These are phyloP conservation scores for Ploceus nigricollis DNA, from an alignment of 2,113 vertebrate species.

Conservation along the genomic window DNA sequence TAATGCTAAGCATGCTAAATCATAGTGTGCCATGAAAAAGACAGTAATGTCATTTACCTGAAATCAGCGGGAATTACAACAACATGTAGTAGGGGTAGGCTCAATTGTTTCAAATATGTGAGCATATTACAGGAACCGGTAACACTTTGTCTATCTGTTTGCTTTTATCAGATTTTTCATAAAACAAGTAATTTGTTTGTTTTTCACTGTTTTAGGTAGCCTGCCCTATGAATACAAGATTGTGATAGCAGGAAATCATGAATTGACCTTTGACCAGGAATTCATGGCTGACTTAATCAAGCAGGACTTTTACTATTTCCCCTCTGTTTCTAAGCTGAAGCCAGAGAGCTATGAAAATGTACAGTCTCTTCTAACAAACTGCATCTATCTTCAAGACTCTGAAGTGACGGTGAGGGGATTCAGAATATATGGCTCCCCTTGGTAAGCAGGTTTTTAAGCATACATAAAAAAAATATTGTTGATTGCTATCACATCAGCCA, in stretches of 20 bases:
- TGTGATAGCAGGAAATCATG: conserved; percentile 94
- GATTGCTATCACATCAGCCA: conserved; percentile 20
- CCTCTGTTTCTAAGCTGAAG: conserved; percentile 94
- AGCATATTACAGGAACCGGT: not conserved
- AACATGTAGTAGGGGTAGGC: not conserved
- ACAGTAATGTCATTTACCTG: not conserved
- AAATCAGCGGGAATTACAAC: not conserved
- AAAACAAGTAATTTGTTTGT: conserved; percentile 44
- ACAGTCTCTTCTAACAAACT: conserved; percentile 94
- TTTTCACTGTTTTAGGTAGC: conserved; percentile 78
- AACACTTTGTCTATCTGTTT: not conserved
- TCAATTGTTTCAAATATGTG: not conserved
- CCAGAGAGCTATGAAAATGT: conserved; percentile 96
- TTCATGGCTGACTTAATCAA: conserved; percentile 99
- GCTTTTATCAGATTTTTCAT: not conserved
- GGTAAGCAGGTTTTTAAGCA: conserved; percentile 81
- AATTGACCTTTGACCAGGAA: conserved; percentile 97
- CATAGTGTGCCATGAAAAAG: not conserved
- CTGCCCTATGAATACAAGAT: conserved; percentile 96
- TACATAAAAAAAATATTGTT: not conserved
- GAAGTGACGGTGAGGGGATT: conserved; percentile 93
- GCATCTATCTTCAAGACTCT: conserved; percentile 97
- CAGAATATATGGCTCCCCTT: conserved; percentile 92
- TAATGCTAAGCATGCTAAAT: conserved; percentile 30
- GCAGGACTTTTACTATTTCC: conserved; percentile 98